A percentile compares a stretch with the other conserved stretches of the same genome.
These are phyloP conservation scores for Pheosia gnoma DNA, from an alignment of 2,888 invertebrate species.

Conservation along the genomic window DNA sequence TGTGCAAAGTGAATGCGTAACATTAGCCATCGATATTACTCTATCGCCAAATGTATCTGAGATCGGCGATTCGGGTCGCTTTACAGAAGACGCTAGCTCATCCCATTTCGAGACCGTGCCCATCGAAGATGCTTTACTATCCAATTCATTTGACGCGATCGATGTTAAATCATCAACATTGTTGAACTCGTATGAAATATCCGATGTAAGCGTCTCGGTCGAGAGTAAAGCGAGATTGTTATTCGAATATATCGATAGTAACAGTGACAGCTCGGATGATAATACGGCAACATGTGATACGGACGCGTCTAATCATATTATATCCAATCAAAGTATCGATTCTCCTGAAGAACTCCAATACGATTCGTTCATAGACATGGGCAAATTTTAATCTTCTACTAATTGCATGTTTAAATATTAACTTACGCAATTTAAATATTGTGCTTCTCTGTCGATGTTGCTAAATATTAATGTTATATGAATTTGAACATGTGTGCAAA, in stretches of 20 bases:
- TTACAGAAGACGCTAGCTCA: constrained; percentile 72
- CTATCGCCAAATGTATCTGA: constrained; percentile 68
- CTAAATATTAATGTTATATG: constrained; percentile 38
- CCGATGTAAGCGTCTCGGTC: constrained; percentile 38
- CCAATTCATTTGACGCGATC: constrained; percentile 66
- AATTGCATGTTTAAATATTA: constrained; percentile 39
- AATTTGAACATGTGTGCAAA: constrained; percentile 39
- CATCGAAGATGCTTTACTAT: constrained; percentile 72
- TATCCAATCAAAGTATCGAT: constrained; percentile 40
- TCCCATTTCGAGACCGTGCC: constrained; percentile 62
- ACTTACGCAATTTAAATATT: constrained; percentile 47
- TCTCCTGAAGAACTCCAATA: constrained; percentile 70
- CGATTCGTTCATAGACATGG: constrained; percentile 82
- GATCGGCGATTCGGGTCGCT: constrained; percentile 71
- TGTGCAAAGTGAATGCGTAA: constrained; percentile 51
- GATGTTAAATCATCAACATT: constrained; percentile 51
- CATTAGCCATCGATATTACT: constrained; percentile 55
- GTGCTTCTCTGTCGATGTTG: constrained; percentile 60
- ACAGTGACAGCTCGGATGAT: constrained; percentile 69
- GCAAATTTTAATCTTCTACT: constrained; percentile 68
- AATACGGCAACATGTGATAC: constrained; percentile 67
- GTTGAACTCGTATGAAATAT: constrained; percentile 39
- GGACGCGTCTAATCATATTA: constrained; percentile 42
- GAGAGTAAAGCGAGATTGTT: constrained; percentile 34
- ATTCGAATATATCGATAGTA: constrained; percentile 71